A percentile compares a stretch with the other conserved stretches of the same genome.
These are phyloP conservation scores for Apotomis capreana DNA, from an alignment of 2,888 invertebrate genomes.

Conservation along the genomic window DNA sequence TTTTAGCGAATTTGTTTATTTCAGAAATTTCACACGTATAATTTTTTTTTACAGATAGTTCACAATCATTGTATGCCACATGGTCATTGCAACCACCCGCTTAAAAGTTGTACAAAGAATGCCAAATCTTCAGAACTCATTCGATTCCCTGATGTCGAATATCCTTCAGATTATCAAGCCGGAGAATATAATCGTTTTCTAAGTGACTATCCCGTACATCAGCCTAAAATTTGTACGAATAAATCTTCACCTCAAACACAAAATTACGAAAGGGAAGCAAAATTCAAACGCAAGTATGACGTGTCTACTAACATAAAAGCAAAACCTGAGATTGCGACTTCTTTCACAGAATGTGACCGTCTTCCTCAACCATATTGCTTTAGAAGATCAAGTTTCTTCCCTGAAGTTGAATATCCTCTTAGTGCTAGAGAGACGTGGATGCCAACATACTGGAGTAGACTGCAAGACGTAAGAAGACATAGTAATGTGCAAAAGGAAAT, in stretches of 20 bases:
- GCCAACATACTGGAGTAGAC: constrained; percentile 60
- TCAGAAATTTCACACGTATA: not conserved
- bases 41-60: constrained; percentile 54
- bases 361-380: constrained; percentile 46
- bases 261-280: constrained; percentile 27
- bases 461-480: constrained; percentile 44
- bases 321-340: constrained; percentile 20
- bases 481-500: constrained; percentile 15
- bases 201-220: constrained; percentile 11
- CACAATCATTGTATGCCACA: constrained; percentile 52
- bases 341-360: constrained; percentile 40
- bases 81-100: constrained; percentile 43
- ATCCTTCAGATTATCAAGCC: constrained; percentile 44
- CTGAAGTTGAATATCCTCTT: constrained; percentile 70
- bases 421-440: constrained; percentile 63
- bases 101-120: constrained; percentile 31
- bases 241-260: constrained; percentile 3
- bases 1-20: not conserved
- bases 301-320: constrained; percentile 30
- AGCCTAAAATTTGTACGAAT: not conserved
- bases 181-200: constrained; percentile 13
- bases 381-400: constrained; percentile 55
- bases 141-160: constrained; percentile 64
- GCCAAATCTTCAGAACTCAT: constrained; percentile 14
- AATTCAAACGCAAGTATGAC: constrained; percentile 49